Base-by-base conservation (phyloP, 2,888 invertebrate species). In the Leptothorax acervorum region DNA sequence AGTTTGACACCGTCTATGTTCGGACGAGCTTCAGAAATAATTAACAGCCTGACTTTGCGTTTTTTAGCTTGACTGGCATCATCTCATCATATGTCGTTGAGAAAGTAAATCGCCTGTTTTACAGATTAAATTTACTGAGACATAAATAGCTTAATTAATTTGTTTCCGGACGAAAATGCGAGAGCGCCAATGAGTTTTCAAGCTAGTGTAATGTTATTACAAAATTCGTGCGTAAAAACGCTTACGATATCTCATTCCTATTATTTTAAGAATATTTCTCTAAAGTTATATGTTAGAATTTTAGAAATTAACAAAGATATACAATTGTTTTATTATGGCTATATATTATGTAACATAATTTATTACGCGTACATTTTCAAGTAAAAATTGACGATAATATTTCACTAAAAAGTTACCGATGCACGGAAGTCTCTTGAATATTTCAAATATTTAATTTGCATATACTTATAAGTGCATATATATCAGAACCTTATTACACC, bases 11-110 rank as follows among this genome's bases (percentile, higher is more conserved):
- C 53, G 78, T 57, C 31, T 23, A 70, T 76, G 53, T 48, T 62
- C 53, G 23, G 45, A 55, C 70, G 68, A 76, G 68, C 71, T 86
- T 11, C 79, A 71, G 63, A 79, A 87, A 87, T 89, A 85, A 86
- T 89, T 86, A 89, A 55, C 53, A 23, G 31, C 42, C 76, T 78
- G 84, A 84, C 74, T 82, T 28, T 55, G 2, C 12, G 31, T 57
- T 28, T 53, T 31, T 45, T 48, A n/a, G 11, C 31, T 15, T 11
- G 73, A 62, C n/a, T 45, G 15, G 23, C 48, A 8, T 74, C n/a
- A 60, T 45, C 23, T 6, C 11, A 31, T 35, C 35, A 35, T 35
- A 6, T 35, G 18, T 45, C 35, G 3, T 12, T 2, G n/a, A n/a
- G n/a, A 3, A 31, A 42, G 23, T 1, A 39, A 0, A 23, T 57